Base-by-base conservation (phyloP, 2,888 invertebrate species). In the Parelbella ahira region DNA sequence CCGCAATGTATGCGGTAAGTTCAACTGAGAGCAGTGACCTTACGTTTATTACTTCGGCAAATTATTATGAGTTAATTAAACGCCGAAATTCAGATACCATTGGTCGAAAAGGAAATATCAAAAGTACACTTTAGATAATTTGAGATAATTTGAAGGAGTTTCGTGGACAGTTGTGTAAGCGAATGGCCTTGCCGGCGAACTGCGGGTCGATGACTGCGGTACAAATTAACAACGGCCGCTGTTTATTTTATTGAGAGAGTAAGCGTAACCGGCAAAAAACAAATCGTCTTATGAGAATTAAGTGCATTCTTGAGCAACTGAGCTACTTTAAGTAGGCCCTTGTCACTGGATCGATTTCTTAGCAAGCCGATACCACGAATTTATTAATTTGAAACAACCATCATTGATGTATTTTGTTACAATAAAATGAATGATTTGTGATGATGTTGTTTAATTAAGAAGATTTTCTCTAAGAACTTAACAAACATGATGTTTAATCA, bases 221-320 rank as follows among this genome's bases (percentile, higher is more conserved):
- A 43, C 47, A 47, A n/a, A n/a, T 49, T 48, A 45, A 52, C 61
- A 53, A 54, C 55, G 53, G 66, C 70, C 68, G 68, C 65, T 84
- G 80, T 84, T 82, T 83, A 81, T 79, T 73, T 77, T 74, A 78
- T 72, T 71, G 77, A 63, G 66, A 71, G 77, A 63, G 65, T 56
- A 65, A 72, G 68, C 63, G 72, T 43, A 43, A 43, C 29, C 36
- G 11, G 15, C 42, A 15, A 29, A 24, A 42, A 15, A 34, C 10
- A 32, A 15, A 28, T 32, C 19, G 29, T 29, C 32, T 33, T 7
- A 25, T 11, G 13, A 48, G 46, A 34, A 25, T 19, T 11, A 36
- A 36, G 11, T 11, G n/a, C 18, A 11, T 8, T 11, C 13, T 25
- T 36, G n/a, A n/a, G n/a, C n/a, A n/a, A n/a, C n/a, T n/a, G n/a